Evolutionary conservation across 2,113 vertebrate species (phyloP), one percentile per base, ranked within the genome.

Genomic region (Gavialis gangeticus): DNA sequence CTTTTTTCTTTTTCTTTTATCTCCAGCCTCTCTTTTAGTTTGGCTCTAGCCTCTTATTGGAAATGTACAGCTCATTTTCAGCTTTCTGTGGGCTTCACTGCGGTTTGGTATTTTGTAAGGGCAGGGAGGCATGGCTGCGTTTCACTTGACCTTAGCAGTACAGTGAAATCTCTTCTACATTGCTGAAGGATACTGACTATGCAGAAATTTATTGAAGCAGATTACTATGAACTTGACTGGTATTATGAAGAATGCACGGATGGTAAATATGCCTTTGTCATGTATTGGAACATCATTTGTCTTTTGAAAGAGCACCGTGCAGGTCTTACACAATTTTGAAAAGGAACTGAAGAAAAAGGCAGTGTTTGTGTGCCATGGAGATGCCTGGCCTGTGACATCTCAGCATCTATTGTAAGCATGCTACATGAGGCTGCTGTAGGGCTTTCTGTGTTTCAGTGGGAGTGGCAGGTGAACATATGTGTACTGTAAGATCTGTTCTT

Each of bases 171-270:
- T 96, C 37, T 25, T 94, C 91, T 27, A 24, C 67, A 90, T 94
- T 89, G 90, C 94, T 96, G 95, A 93, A 97, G 97, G 96, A 95
- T 97, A 97, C 98, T 98, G 99, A 99, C 98, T 98, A 99, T 99
- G 99, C 99, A 99, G 99, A 99, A 98, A 98, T 99, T 99, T 93
- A 99, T 99, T 66, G 99, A 99, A 98, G 98, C 98, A 94, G 99
- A 99, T 98, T 99, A 99, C 97, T 99, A 99, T 87, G 99, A 99
- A 89, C 98, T 99, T 98, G 99, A 99, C 98, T 99, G 99, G 99
- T 99, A 99, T 98, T 99, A 99, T 97, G 99, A 99, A 95, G 99
- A 99, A 97, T 99, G 99, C 95, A 98, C 99, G 2, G 99, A 99
- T 96, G 99, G 99, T 99, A 99, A 99, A 96, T 95, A 97, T 87